Evolutionary conservation across 2,113 vertebrate species (phyloP).

Genomic region (Dipodomys merriami): DNA sequence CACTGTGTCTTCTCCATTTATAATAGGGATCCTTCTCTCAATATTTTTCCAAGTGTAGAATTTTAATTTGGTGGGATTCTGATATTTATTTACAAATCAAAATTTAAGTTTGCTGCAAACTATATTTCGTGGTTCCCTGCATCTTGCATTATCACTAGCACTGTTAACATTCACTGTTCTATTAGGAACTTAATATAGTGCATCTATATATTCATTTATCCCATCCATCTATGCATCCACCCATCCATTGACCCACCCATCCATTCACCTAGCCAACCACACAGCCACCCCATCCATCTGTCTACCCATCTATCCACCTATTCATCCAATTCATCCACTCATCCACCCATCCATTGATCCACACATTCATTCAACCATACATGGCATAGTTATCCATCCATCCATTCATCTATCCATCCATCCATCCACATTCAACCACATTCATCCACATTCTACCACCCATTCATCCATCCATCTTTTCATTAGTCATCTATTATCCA

Average conservation of each 20-base stretch:
- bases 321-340: background rate
- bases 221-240: too few species aligned
- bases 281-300: too few species aligned
- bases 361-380: too few species aligned
- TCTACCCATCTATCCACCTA: too few species aligned
- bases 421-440: too few species aligned
- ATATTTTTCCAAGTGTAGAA: background rate
- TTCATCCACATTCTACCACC: too few species aligned
- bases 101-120: constrained; percentile 27
- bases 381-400: too few species aligned
- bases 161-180: background rate
- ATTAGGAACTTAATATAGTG: background rate
- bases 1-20: background rate
- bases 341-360: too few species aligned
- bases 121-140: background rate
- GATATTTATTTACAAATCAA: background rate
- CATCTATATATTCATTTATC: background rate
- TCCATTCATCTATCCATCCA: background rate
- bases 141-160: background rate
- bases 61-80: background rate
- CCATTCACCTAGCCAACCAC: background rate
- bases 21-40: background rate
- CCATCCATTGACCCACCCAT: too few species aligned
- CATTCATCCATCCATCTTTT: too few species aligned
- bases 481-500: background rate